A percentile compares a stretch with the other conserved stretches of the same genome.
phyloP scores from a whole-genome alignment of 2,888 invertebrate genomes.

The Eudasyphora cyanicolor region DNA sequence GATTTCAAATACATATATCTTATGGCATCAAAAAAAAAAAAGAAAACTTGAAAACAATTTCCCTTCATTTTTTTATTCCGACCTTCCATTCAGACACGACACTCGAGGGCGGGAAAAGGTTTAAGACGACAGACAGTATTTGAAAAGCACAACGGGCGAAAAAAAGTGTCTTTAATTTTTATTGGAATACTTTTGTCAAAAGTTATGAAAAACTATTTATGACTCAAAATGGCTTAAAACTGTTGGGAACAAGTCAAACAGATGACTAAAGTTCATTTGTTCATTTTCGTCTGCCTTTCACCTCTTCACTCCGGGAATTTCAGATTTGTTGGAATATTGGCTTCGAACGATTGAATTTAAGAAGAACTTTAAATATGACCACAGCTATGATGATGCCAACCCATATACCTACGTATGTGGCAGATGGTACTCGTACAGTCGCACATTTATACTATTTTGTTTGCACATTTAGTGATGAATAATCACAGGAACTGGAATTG shows the following conservation, averaged over 20 bases:
- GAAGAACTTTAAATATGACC: background rate
- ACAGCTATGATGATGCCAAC: background rate
- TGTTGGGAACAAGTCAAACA: background rate
- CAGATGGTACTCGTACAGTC: no score
- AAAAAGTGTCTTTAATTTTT: constrained; percentile 1
- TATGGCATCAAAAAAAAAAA: no score
- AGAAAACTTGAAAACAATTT: no score
- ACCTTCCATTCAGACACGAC: no score
- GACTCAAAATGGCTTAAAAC: background rate
- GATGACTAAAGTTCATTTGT: background rate
- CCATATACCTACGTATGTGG: no score
- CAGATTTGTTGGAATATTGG: background rate
- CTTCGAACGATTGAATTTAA: background rate
- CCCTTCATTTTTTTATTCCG: no score
- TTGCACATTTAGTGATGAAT: background rate
- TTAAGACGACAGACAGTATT: background rate
- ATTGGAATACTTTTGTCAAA: background rate
- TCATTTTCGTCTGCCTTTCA: no score
- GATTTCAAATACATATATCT: no score
- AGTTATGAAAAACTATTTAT: background rate
- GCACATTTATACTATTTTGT: background rate
- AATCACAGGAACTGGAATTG: background rate
- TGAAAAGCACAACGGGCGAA: background rate
- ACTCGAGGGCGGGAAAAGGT: background rate
- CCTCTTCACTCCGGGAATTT: no score